A percentile compares a stretch with the other conserved stretches of the same genome.
Evolutionary conservation across 2,113 vertebrate genomes (phyloP).

Genomic region (Brevimyrus niger): DNA sequence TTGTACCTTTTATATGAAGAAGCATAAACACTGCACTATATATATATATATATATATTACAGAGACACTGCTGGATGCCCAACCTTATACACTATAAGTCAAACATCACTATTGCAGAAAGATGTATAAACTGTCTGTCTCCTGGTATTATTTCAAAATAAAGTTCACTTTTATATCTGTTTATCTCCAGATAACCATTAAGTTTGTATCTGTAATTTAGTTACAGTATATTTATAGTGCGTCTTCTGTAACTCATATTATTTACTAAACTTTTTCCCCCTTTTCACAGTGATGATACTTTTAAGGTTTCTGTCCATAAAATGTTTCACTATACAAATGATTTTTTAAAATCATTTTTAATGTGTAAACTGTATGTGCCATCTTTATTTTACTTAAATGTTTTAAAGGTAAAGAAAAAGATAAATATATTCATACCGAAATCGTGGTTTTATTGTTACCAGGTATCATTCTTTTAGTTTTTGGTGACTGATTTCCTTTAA

Average conservation of each 20-base stretch:
- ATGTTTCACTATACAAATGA: neutral
- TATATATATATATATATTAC: constrained; percentile 39
- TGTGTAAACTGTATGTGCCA: neutral
- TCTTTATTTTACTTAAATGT: constrained; percentile 10
- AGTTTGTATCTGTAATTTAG: neutral
- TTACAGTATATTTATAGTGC: neutral
- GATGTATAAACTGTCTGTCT: constrained; percentile 1
- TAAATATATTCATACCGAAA: constrained; percentile 5
- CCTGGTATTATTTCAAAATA: constrained; percentile 8
- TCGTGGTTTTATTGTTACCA: neutral
- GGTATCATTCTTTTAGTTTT: constrained; percentile 12
- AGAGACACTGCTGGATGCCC: constrained; percentile 61
- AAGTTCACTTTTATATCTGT: neutral
- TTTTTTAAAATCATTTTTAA: neutral
- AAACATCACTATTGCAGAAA: constrained; percentile 14
- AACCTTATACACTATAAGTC: constrained; percentile 51
- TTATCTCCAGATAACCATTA: neutral
- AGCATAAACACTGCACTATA: constrained; percentile 68
- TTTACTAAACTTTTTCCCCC: constrained; percentile 2
- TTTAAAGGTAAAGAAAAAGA: neutral
- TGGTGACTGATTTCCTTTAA: neutral
- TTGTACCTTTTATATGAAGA: constrained; percentile 44
- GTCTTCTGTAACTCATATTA: neutral
- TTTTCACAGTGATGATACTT: neutral
- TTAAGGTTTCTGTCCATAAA: constrained; percentile 9